Evolutionary conservation across 2,113 vertebrate species (phyloP), one percentile per base, ranked within the genome.

Genomic region (Pomatorhinus ruficollis): DNA sequence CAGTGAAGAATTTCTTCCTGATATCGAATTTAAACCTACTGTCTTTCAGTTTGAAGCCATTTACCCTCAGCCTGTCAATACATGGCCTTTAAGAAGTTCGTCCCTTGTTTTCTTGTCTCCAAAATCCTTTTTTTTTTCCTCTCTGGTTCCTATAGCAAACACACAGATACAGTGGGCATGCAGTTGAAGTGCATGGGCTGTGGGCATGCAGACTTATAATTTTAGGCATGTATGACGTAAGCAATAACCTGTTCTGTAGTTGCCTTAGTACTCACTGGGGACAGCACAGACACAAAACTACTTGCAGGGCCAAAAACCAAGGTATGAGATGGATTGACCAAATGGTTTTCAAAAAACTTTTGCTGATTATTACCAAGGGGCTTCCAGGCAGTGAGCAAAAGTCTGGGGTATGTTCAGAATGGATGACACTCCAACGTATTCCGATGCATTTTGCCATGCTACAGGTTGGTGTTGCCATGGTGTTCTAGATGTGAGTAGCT

Each of bases 401-500:
- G 9, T 18, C 47, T 68, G 47, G 12, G 35, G 11, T 59, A 3
- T 64, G 60, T 76, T 76, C 21, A 49, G 71, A 85, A 71, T 16
- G 5, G 30, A 64, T 2, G 3, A 21, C 9, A 5, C 63, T 78
- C 39, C 25, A 22, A 5, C 23, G 11, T 54, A 70, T 74, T 87
- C 50, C 37, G 16, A 5, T 42, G 12, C 33, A 53, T 44, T 93
- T 96, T 89, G 16, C 37, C 1, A 0, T 56, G 37, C 35, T 66
- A 39, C 45, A 78, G 39, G 54, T 49, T 89, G 74, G 17, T 7
- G 56, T 82, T 92, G 49, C 60, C 78, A 59, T 92, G 65, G 88
- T 85, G 74, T 66, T 82, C 65, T 75, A 86, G 28, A 75, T 87
- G 37, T 75, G 78, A 79, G 18, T 42, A 59, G 77, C 39, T 90